phyloP scores from a whole-genome alignment of 1,140 invertebrate genomes.

The Sarcophaga peregrina region DNA sequence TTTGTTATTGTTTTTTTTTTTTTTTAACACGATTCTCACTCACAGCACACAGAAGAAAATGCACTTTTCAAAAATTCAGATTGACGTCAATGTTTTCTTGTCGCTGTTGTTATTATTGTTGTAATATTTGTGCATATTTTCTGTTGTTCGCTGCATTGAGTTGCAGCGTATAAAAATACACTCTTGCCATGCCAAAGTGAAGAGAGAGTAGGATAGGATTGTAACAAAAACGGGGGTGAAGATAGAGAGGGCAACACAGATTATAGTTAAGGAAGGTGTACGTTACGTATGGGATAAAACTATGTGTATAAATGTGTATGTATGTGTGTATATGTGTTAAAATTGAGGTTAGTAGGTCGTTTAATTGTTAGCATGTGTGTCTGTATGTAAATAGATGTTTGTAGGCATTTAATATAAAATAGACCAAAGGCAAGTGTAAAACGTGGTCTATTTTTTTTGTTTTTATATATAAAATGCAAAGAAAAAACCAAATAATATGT shows the following conservation, averaged over 20 bases:
- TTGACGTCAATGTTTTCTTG: conserved; percentile 18
- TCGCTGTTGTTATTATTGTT: no score
- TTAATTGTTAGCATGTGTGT: background rate
- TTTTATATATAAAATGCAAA: background rate
- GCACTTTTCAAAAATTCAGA: background rate
- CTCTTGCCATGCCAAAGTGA: no score
- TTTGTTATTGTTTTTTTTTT: no score
- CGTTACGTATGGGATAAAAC: no score
- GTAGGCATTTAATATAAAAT: background rate
- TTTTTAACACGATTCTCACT: no score
- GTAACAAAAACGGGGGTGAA: no score
- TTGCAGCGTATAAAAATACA: background rate
- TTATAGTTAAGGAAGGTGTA: background rate
- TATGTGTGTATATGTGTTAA: background rate
- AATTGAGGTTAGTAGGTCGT: conserved; percentile 20
- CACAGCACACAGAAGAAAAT: no score
- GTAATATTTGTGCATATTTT: conserved; percentile 10
- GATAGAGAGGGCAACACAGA: background rate
- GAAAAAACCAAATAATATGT: background rate
- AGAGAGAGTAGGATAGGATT: no score
- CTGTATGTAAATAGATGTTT: no score
- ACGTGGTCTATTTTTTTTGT: conserved; percentile 11
- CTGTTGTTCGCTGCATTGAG: background rate
- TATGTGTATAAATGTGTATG: no score
- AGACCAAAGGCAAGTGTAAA: background rate